Evolutionary conservation across 2,888 invertebrate genomes (phyloP).

Genomic region (Lottia gigantea): DNA sequence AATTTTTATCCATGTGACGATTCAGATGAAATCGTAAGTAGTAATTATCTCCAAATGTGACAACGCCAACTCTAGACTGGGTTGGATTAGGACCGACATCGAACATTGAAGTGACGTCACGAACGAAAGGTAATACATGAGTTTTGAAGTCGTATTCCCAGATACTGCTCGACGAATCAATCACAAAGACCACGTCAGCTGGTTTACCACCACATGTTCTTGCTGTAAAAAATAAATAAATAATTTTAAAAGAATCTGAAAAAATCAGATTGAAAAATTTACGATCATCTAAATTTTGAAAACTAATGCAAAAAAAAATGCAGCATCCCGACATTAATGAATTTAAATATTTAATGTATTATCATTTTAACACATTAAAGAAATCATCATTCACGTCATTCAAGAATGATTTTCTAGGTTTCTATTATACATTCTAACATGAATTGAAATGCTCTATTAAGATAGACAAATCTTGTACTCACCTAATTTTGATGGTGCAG

Average conservation of each 20-base stretch:
- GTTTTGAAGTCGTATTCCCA: conserved; percentile 50
- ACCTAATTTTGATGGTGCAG: conserved; percentile 6
- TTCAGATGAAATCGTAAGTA: conserved; percentile 44
- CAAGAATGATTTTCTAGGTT: too few species aligned
- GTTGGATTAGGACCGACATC: conserved; percentile 40
- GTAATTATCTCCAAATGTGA: conserved; percentile 45
- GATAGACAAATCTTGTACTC: not conserved
- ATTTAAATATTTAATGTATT: too few species aligned
- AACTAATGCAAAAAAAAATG: too few species aligned
- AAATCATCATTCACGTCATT: too few species aligned
- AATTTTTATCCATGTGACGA: conserved; percentile 27
- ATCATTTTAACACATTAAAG: too few species aligned
- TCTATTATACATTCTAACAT: too few species aligned
- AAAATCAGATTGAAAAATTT: too few species aligned
- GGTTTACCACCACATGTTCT: conserved; percentile 34
- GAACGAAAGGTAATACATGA: conserved; percentile 46
- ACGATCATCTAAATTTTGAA: too few species aligned
- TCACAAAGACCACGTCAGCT: conserved; percentile 49
- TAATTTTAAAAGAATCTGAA: too few species aligned
- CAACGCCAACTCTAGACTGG: conserved; percentile 45
- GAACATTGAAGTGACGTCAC: conserved; percentile 41
- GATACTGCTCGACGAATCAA: conserved; percentile 56
- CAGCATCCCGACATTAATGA: too few species aligned
- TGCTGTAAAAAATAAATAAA: not conserved
- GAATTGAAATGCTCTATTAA: too few species aligned